A percentile compares a stretch with the other conserved stretches of the same genome.
Conservation (phyloP, 2,888 invertebrate genomes). For the Hirtodrosophila duncani region DNA sequence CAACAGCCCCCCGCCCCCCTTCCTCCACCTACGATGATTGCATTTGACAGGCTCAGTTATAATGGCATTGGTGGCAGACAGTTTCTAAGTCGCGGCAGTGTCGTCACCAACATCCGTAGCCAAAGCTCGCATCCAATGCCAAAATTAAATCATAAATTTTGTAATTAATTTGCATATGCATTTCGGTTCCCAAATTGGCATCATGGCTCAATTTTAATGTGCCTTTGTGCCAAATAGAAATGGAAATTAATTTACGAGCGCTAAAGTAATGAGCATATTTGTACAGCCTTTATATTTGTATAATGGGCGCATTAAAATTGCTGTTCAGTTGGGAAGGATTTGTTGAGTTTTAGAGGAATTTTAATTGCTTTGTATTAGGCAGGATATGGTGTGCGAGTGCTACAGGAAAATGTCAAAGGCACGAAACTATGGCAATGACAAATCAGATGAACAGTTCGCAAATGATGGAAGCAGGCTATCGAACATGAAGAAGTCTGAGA, state of each 20-base stretch:
- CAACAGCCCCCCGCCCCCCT: background rate
- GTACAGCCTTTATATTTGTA: conserved; percentile 16
- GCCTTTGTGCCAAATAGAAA: conserved; percentile 16
- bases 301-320: conserved; percentile 47
- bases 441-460: no score
- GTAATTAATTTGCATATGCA: conserved; percentile 69
- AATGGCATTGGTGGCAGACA: conserved; percentile 51
- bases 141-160: conserved; percentile 64
- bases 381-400: no score
- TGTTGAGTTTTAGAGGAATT: conserved; percentile 26
- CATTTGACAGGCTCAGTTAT: conserved; percentile 46
- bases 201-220: conserved; percentile 67
- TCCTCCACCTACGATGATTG: conserved; percentile 13
- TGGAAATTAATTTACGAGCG: conserved; percentile 19
- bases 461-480: no score
- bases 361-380: conserved; percentile 41
- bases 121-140: conserved; percentile 27
- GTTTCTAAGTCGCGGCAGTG: conserved; percentile 34
- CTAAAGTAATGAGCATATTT: conserved; percentile 39
- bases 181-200: conserved; percentile 53
- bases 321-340: conserved; percentile 21
- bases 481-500: no score
- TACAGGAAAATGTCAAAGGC: no score
- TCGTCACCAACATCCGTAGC: conserved; percentile 18
- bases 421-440: no score